Base-by-base conservation (phyloP, 2,113 vertebrate genomes). In the Centrocercus urophasianus region DNA sequence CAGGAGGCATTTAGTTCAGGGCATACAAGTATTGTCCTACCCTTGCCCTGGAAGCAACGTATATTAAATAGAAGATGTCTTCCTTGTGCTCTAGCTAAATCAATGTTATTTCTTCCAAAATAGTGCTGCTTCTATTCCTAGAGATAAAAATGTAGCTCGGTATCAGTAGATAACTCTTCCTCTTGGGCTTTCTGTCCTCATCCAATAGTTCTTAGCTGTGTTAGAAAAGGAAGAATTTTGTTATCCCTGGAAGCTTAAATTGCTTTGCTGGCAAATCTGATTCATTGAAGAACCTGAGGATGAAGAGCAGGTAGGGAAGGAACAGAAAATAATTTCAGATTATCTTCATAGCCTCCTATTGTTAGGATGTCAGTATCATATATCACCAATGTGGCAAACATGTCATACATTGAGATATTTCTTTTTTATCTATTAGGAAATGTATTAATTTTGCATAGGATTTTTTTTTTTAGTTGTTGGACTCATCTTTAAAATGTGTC, bases 151-250 rank as follows among this genome's bases (percentile, higher is more conserved):
- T 70, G 73, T 89, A 91, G 91, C 78, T 93, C 74, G 52, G 83
- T 89, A 90, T 93, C 94, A 90, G 81, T 80, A 93, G 84, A 61
- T 92, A 94, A 92, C 89, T 93, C 83, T 15, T 93, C 5, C 74
- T 93, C 72, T 90, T 95, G 93, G 94, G 88, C 63, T 95, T 96
- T 90, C 88, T 95, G 71, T 95, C 88, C 90, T 95, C 93, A 88
- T 86, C 91, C 90, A 88, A 81, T 52, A 63, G 75, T 95, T 95
- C 94, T 90, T 94, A 77, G 93, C 93, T 95, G 92, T 83, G 71
- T 85, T 85, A 85, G 90, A 80, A 75, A 83, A 87, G 64, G 86
- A 89, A 71, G 78, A 45, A 40, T 95, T 94, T 73, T 77, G 94
- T 95, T 96, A 80, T 94, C 52, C 71, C 40, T 2, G 19, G 73